These are phyloP conservation scores for Forbesichthys agassizii DNA, from an alignment of 2,113 vertebrate genomes.

Conservation along the genomic window DNA sequence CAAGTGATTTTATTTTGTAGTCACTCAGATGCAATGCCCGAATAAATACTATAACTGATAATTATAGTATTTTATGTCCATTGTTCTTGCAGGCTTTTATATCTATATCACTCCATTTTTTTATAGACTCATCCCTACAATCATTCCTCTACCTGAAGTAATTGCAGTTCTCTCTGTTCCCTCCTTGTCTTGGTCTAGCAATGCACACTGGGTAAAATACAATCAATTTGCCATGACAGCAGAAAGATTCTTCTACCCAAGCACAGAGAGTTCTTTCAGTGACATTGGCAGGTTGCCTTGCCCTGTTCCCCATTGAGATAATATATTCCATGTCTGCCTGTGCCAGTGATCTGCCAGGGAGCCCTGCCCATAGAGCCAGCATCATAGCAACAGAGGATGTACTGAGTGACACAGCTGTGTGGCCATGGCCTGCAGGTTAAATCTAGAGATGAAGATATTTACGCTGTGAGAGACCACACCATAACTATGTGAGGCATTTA, in stretches of 20 bases:
- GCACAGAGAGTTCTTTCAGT: constrained; percentile 2
- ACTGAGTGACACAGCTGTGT: not conserved
- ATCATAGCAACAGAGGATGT: not conserved
- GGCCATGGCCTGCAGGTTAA: not conserved
- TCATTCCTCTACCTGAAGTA: not conserved
- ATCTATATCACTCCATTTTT: too few species aligned
- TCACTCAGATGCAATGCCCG: too few species aligned
- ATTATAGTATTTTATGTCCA: too few species aligned
- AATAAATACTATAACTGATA: too few species aligned
- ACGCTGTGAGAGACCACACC: not conserved
- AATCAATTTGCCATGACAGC: constrained; percentile 5
- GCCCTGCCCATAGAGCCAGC: not conserved
- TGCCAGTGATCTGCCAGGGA: not conserved
- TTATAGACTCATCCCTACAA: not conserved
- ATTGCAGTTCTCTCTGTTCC: not conserved
- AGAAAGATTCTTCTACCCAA: not conserved
- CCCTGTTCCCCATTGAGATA: not conserved
- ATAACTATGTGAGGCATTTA: not conserved
- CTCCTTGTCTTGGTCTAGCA: not conserved
- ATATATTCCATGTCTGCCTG: not conserved
- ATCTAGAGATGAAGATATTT: not conserved
- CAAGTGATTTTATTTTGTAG: too few species aligned
- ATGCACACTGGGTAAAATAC: not conserved
- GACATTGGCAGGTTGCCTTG: constrained; percentile 2
- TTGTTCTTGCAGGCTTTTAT: too few species aligned